Evolutionary conservation across 2,113 vertebrate genomes (phyloP).

Genomic region (Clinocottus analis): DNA sequence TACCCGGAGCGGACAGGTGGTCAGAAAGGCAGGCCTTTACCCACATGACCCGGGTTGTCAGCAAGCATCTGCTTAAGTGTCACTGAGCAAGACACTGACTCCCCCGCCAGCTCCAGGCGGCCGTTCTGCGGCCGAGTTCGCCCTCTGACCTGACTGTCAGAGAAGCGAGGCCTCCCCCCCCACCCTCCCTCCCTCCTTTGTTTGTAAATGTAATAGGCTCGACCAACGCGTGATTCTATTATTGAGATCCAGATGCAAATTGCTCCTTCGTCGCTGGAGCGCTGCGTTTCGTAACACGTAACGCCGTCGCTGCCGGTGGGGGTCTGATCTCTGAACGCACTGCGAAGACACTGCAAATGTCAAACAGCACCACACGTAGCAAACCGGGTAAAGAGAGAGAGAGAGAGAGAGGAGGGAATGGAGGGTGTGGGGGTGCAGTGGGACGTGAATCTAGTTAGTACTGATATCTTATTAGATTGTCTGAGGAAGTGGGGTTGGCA

Average conservation of each 20-base stretch:
- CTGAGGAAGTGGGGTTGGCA: not conserved
- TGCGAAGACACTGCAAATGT: not conserved
- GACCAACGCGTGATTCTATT: not conserved
- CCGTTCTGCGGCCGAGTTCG: conserved; percentile 8
- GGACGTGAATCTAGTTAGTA: not conserved
- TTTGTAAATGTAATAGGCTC: too few relatives aligned
- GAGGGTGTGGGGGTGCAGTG: not conserved
- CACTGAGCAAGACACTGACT: conserved; percentile 44
- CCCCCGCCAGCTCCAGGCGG: conserved; percentile 12
- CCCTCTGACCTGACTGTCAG: conserved; percentile 38
- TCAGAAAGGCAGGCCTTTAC: conserved; percentile 55
- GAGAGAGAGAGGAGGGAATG: too few relatives aligned
- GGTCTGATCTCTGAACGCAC: too few relatives aligned
- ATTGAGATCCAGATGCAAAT: conserved; percentile 16
- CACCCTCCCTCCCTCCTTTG: too few relatives aligned
- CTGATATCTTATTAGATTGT: not conserved
- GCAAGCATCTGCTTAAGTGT: conserved; percentile 68
- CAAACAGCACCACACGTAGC: too few relatives aligned
- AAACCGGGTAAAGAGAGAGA: too few relatives aligned
- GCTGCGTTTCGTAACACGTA: not conserved
- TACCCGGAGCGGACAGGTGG: conserved; percentile 41
- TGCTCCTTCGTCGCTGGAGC: not conserved
- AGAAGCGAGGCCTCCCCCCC: conserved; percentile 3
- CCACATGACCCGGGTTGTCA: conserved; percentile 48
- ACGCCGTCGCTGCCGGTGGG: not conserved